These are phyloP conservation scores for Plebejus melissa DNA, from an alignment of 2,888 invertebrate genomes.

Conservation along the genomic window DNA sequence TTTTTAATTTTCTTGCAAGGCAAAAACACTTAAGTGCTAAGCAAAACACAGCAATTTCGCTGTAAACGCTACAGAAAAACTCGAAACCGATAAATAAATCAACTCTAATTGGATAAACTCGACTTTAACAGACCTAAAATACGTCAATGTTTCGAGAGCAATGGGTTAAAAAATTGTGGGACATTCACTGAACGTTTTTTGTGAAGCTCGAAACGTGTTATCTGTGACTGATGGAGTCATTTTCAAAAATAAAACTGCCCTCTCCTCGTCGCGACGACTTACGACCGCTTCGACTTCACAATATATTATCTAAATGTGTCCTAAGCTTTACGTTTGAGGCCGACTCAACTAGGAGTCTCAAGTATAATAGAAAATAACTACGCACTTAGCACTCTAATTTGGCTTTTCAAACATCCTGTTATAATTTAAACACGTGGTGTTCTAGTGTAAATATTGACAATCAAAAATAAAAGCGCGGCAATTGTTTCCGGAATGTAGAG, in stretches of 20 bases:
- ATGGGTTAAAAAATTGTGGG: conserved; percentile 62
- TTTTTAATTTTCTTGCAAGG: background rate
- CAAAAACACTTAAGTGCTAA: background rate
- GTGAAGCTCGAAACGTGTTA: conserved; percentile 60
- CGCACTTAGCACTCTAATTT: conserved; percentile 63
- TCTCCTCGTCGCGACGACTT: conserved; percentile 57
- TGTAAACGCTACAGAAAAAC: conserved; percentile 13
- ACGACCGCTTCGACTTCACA: conserved; percentile 56
- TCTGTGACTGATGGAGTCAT: conserved; percentile 73
- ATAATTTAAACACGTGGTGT: conserved; percentile 64
- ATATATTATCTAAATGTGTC: conserved; percentile 69
- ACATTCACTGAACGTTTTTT: conserved; percentile 59
- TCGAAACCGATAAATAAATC: conserved; percentile 24
- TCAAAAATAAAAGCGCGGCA: conserved; percentile 54
- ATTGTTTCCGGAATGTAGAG: conserved; percentile 53
- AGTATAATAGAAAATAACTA: conserved; percentile 68
- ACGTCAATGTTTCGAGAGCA: conserved; percentile 49
- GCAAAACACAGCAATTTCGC: conserved; percentile 12
- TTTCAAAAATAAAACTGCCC: conserved; percentile 74
- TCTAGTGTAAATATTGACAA: conserved; percentile 65
- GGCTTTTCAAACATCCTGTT: conserved; percentile 71
- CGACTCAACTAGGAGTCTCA: conserved; percentile 64
- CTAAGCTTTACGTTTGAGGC: conserved; percentile 46
- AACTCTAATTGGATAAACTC: conserved; percentile 30
- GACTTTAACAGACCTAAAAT: conserved; percentile 54